Evolutionary conservation across 1,140 invertebrate genomes (phyloP).

Genomic region (Hylyphantes graminicola): DNA sequence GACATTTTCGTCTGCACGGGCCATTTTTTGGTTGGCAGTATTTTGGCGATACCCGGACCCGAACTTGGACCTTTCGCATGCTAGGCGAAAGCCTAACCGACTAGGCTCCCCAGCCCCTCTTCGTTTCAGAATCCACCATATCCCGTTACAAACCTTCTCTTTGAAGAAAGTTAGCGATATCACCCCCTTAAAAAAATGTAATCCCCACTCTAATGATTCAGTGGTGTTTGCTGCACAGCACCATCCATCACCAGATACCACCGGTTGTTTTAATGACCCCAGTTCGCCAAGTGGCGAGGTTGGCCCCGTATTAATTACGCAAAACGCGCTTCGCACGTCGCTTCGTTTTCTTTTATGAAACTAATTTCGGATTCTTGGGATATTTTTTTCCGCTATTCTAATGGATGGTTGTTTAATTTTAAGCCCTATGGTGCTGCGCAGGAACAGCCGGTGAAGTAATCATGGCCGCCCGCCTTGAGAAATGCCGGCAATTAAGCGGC

Average conservation of each 20-base stretch:
- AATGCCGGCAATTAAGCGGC: slow-evolving; percentile 10
- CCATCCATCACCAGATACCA: slow-evolving; percentile 7
- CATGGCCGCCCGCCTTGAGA: background rate
- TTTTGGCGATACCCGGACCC: no score
- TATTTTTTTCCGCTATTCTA: background rate
- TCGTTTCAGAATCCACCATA: no score
- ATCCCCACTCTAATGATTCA: no score
- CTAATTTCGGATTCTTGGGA: background rate
- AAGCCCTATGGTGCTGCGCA: background rate
- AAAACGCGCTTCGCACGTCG: slow-evolving; percentile 11
- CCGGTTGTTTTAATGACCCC: slow-evolving; percentile 14
- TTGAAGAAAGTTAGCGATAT: no score
- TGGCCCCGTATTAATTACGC: slow-evolving; percentile 11
- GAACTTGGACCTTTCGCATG: no score
- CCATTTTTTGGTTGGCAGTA: no score
- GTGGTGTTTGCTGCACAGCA: no score
- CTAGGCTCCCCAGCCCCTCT: no score
- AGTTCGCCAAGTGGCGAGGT: background rate
- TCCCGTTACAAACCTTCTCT: no score
- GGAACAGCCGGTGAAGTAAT: slow-evolving; percentile 2
- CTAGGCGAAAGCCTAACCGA: no score
- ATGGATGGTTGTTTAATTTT: slow-evolving; percentile 24
- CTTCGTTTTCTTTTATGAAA: background rate
- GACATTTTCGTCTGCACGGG: no score
- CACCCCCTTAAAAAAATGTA: no score